Base-by-base conservation (phyloP, 1,140 invertebrate species). In the Centruroides vittatus region DNA sequence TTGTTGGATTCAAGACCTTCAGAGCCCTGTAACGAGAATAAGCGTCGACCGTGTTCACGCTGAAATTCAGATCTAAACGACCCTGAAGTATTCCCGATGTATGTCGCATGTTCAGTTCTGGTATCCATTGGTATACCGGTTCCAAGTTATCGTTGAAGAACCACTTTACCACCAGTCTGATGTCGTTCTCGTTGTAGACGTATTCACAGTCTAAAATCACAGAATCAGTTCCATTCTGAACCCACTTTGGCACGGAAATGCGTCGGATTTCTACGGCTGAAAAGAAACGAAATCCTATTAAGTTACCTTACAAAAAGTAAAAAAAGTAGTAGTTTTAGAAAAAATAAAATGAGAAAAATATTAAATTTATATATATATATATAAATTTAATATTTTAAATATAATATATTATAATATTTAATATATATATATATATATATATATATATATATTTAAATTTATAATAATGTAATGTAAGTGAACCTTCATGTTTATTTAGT, bases 71-170 rank as follows among this genome's bases (percentile, higher is more conserved):
- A 70, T 88, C 82, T 49, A 88, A 75, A 67, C 82, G 78, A 54
- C 82, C 84, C 64, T 80, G 79, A 46, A 85, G 73, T 3, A 82
- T 76, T 75, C 66, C 79, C 68, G 78, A 70, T 54, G 79, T 82
- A 68, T 81, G 78, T 5, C 85, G 85, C 58, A 60, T 64, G 65
- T 78, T 78, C 34, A 75, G 67, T 8, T 74, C 71, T 13, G 80
- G 78, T 77, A 88, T 87, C 86, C 86, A 89, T 72, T 89, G 86
- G 71, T 88, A 88, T 8, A 86, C 81, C 12, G 80, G 78, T 55
- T 79, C 75, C 2, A 80, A 78, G 60, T 78, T 74, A 56, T 81
- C 78, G 68, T 85, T 82, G 70, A 85, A 84, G 71, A 81, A 88
- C 86, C 86, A 89, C 73, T 88, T 87, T 53, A 89, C 81, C 13